A percentile compares a stretch with the other conserved stretches of the same genome.
Conservation (phyloP, 2,113 vertebrate genomes). For the Antechinus flavipes region DNA sequence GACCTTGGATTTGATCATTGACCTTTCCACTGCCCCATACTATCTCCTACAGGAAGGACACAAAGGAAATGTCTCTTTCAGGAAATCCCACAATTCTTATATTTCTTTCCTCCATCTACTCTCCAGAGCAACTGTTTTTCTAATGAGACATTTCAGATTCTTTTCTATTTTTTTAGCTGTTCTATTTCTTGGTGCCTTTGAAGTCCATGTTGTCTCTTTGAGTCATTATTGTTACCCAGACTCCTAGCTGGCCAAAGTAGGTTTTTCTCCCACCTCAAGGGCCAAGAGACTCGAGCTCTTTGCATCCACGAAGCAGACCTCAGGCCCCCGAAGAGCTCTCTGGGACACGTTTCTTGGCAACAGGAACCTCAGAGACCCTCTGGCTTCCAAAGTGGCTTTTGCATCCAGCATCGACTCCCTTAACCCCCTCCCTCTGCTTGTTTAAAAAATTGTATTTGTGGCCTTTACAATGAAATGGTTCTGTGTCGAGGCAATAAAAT, state of each 20-base stretch:
- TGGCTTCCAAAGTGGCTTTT: conserved; percentile 12
- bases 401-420: not conserved
- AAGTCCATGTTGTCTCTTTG: not conserved
- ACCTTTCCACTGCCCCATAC: not conserved
- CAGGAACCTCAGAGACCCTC: not conserved
- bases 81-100: not conserved
- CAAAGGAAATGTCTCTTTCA: not conserved
- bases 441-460: conserved; percentile 45
- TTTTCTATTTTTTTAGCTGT: not conserved
- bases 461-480: conserved; percentile 50
- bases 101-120: not conserved
- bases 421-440: conserved; percentile 36
- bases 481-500: conserved; percentile 54
- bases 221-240: not conserved
- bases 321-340: not conserved
- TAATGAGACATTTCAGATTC: not conserved
- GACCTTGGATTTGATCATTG: not conserved
- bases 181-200: not conserved
- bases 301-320: not conserved
- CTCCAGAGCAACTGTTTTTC: not conserved
- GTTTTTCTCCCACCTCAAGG: conserved; percentile 37
- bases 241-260: not conserved
- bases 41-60: not conserved
- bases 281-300: not conserved
- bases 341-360: conserved; percentile 35